Percentiles rank a stretch among this genome's conserved stretches.
Evolutionary conservation across 2,888 invertebrate species (phyloP).

Genomic region (Emmelina monodactyla): DNA sequence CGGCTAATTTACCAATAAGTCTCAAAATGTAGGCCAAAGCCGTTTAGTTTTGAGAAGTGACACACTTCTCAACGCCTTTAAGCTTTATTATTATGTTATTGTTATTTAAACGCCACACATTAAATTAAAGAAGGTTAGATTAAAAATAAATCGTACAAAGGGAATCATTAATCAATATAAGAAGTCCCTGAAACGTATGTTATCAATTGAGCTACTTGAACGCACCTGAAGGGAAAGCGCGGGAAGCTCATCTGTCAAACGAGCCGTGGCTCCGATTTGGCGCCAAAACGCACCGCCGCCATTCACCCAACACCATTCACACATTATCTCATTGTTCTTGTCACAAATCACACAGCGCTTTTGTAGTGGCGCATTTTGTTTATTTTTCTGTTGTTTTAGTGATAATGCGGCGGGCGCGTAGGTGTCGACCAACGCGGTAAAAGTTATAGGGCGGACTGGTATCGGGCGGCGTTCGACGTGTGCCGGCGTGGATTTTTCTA

Average conservation of each 20-base stretch:
- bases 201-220: constrained; percentile 42
- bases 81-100: constrained; percentile 20
- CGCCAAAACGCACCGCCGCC: constrained; percentile 41
- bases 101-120: constrained; percentile 10
- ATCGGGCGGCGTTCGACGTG: constrained; percentile 25
- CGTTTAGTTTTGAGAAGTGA: constrained; percentile 40
- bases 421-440: constrained; percentile 50
- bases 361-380: constrained; percentile 3
- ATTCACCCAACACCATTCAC: constrained; percentile 32
- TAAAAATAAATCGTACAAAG: too few relatives aligned
- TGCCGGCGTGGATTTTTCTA: constrained; percentile 47
- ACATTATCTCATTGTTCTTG: constrained; percentile 4
- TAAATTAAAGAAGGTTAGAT: too few relatives aligned
- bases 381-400: constrained; percentile 1
- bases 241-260: constrained; percentile 54
- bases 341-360: constrained; percentile 1
- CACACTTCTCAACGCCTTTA: constrained; percentile 27
- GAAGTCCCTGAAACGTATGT: constrained; percentile 22
- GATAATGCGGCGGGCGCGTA: constrained; percentile 22
- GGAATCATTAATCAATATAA: too few relatives aligned
- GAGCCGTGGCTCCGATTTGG: constrained; percentile 32
- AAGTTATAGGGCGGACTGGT: constrained; percentile 52
- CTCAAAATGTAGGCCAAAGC: constrained; percentile 36
- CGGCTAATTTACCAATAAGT: constrained; percentile 33
- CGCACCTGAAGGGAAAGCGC: constrained; percentile 56